Evolutionary conservation across 1,140 invertebrate genomes (phyloP), one percentile per base, ranked within the genome.

Genomic region (Pantala flavescens): DNA sequence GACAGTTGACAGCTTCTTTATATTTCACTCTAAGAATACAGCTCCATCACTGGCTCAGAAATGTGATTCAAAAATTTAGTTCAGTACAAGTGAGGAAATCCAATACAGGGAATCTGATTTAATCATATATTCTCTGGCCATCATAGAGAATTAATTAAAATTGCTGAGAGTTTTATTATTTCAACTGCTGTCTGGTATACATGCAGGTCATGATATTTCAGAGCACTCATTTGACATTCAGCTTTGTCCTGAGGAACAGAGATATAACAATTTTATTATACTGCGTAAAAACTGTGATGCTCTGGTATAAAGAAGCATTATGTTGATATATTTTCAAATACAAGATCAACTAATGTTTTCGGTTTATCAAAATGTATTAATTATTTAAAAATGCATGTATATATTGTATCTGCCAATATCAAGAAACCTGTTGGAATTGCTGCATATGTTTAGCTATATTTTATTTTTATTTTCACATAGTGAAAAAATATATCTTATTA

Each of bases 351-450:
- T 19, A 63, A 63, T 63, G 49, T 63, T 16, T 63, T 7, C 12
- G 49, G 49, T 63, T 63, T 63, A 63, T 63, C 49, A 7, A 63
- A 14, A 7, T 63, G 49, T 63, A 19, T 63, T 11, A 49, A n/a
- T n/a, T 36, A 36, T 36, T 36, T 36, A 36, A 36, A 36, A 63
- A 21, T 63, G n/a, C 49, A 63, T 63, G 49, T 21, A 63, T 36
- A 36, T 36, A 36, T 63, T 21, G n/a, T 63, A 63, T 63, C n/a
- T 63, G 49, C 49, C n/a, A 63, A 63, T 19, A 63, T 3, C 49
- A 63, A 63, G 49, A 63, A 63, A 63, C n/a, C 28, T 63, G n/a
- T 63, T 63, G 49, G 49, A 63, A 63, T 16, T 63, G 49, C 49
- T 16, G 49, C 49, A 63, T 63, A 14, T 63, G 49, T 3, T 63